These are phyloP conservation scores for Phaethon lepturus DNA, from an alignment of 2,113 vertebrate genomes.

Conservation along the genomic window DNA sequence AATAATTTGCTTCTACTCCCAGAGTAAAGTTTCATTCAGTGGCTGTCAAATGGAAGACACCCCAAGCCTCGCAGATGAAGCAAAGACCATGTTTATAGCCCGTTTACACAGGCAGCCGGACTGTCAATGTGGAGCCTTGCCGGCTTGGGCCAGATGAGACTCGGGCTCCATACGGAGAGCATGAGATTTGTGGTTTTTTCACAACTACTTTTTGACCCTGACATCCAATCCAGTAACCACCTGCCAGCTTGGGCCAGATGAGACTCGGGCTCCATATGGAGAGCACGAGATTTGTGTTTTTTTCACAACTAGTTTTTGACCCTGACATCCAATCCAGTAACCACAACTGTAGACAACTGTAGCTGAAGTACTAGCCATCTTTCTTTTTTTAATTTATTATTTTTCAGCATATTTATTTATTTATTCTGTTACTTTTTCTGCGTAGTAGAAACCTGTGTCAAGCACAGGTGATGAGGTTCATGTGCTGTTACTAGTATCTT, in stretches of 20 bases:
- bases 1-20: conserved; percentile 9
- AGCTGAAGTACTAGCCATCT: not conserved
- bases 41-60: conserved; percentile 10
- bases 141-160: not conserved
- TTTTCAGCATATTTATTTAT: no score
- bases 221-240: not conserved
- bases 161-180: not conserved
- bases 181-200: not conserved
- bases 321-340: not conserved
- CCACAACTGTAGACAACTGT: not conserved
- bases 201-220: not conserved
- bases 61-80: not conserved
- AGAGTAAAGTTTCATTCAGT: conserved; percentile 8
- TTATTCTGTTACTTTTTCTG: not conserved
- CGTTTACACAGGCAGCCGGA: not conserved
- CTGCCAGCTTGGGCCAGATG: conserved; percentile 6
- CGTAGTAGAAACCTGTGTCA: not conserved
- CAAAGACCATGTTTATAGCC: not conserved
- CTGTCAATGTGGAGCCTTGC: not conserved
- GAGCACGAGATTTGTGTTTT: not conserved
- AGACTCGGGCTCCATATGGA: not conserved
- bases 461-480: not conserved
- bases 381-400: no score
- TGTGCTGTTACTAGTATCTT: not conserved
- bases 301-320: not conserved